phyloP scores from a whole-genome alignment of 2,113 vertebrate genomes.

The Microtus montanus region DNA sequence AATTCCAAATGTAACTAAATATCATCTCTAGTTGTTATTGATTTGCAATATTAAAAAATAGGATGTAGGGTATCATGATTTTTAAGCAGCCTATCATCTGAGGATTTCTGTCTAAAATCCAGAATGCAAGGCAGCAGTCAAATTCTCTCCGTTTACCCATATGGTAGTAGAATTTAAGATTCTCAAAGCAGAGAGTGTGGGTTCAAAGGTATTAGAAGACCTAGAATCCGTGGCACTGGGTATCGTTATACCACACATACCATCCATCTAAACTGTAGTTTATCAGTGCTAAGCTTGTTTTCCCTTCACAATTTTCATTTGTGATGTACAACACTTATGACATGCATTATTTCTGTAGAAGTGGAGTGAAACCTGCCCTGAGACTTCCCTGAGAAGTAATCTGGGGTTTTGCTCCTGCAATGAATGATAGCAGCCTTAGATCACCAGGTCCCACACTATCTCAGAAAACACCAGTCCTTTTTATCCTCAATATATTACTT shows the following conservation, averaged over 20 bases:
- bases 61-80: not conserved
- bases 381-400: not conserved
- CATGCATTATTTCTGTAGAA: not conserved
- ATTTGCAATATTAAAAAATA: not conserved
- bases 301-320: not conserved
- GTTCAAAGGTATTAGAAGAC: rapidly evolving
- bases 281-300: not conserved
- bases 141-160: not conserved
- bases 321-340: not conserved
- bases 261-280: not conserved
- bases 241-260: not conserved
- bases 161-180: not conserved
- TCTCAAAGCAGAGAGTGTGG: not conserved
- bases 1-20: not conserved
- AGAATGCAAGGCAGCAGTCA: not conserved
- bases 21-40: not conserved
- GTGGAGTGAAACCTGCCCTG: not conserved
- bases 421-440: not conserved
- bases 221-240: rapidly evolving
- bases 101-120: not conserved
- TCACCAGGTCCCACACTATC: not conserved
- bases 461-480: constrained; percentile 15
- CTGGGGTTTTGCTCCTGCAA: not conserved
- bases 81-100: not conserved
- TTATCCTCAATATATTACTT: constrained; percentile 23